These are phyloP conservation scores for Calephelis nemesis DNA, from an alignment of 1,140 invertebrate genomes.

Conservation along the genomic window DNA sequence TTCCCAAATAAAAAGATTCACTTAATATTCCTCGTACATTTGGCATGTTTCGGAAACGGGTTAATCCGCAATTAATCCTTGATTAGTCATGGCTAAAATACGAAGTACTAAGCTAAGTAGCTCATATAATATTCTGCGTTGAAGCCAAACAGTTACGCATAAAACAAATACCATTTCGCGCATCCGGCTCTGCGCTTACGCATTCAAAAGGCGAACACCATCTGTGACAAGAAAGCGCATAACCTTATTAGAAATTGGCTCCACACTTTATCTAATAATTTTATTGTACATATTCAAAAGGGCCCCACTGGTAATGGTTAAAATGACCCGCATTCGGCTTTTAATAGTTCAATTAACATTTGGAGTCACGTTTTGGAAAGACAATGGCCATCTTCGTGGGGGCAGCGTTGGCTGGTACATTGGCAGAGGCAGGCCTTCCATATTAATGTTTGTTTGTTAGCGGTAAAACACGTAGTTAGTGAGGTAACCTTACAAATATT, in stretches of 20 bases:
- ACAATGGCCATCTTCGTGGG: constrained; percentile 77
- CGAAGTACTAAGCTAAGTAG: constrained; percentile 3
- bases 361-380: constrained; percentile 75
- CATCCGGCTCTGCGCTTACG: constrained; percentile 71
- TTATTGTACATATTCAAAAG: constrained; percentile 79
- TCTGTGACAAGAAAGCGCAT: constrained; percentile 77
- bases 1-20: background rate
- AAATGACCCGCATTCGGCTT: constrained; percentile 78
- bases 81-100: constrained; percentile 16
- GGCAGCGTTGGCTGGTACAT: constrained; percentile 68
- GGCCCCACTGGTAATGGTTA: constrained; percentile 69
- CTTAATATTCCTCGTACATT: background rate
- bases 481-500: constrained; percentile 64
- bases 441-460: constrained; percentile 79
- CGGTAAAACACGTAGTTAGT: constrained; percentile 70
- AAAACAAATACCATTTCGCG: constrained; percentile 70
- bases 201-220: constrained; percentile 61
- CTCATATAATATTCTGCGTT: constrained; percentile 60
- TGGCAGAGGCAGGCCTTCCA: constrained; percentile 68
- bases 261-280: constrained; percentile 75
- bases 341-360: constrained; percentile 78
- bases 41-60: constrained; percentile 1
- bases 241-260: constrained; percentile 77
- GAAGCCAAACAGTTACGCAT: constrained; percentile 57
- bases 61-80: constrained; percentile 12